Percentiles rank a stretch among this genome's conserved stretches.
phyloP scores from a whole-genome alignment of 2,113 vertebrate genomes.

The Xiphorhynchus elegans region DNA sequence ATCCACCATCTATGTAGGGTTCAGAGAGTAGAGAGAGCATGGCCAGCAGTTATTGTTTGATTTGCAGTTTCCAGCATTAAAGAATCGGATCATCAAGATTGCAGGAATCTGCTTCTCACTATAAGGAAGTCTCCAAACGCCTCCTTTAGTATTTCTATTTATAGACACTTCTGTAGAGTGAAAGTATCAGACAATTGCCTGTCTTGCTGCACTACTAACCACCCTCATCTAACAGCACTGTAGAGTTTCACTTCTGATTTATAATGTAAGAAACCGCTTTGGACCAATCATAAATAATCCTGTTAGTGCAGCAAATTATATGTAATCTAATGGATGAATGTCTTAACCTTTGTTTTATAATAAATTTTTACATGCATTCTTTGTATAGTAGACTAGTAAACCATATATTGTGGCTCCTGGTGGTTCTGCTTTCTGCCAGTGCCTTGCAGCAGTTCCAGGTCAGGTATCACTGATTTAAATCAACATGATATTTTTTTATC shows the following conservation, averaged over 20 bases:
- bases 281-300: background rate
- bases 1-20: background rate
- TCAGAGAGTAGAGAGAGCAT: accelerated
- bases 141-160: background rate
- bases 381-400: background rate
- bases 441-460: background rate
- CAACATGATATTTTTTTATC: background rate
- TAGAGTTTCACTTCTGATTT: background rate
- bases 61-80: background rate
- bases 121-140: background rate
- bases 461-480: conserved; percentile 5
- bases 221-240: background rate
- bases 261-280: background rate
- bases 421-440: background rate
- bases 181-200: background rate
- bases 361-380: background rate
- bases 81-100: background rate
- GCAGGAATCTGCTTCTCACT: background rate
- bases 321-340: background rate
- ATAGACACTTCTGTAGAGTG: background rate
- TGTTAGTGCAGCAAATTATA: background rate
- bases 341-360: conserved; percentile 6
- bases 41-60: background rate
- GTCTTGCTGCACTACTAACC: background rate
- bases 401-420: background rate